Percentiles rank a stretch among this genome's conserved stretches.
Evolutionary conservation across 2,113 vertebrate species (phyloP).

Genomic region (Nasalis larvatus): DNA sequence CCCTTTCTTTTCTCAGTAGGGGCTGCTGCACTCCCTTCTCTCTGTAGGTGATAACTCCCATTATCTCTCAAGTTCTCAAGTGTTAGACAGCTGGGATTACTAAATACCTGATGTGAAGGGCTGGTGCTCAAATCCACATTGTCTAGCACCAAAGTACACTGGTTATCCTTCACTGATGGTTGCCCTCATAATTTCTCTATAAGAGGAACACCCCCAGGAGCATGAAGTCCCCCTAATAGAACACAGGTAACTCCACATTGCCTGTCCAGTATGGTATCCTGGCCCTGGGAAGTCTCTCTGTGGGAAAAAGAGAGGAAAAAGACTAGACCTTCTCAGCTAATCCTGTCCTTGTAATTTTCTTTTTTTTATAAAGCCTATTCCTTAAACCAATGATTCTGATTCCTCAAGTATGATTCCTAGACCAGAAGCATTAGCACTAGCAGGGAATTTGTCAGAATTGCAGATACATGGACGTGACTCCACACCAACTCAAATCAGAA

Average conservation of each 20-base stretch:
- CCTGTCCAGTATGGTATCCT: not conserved
- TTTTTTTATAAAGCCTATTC: not conserved
- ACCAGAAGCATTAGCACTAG: not conserved
- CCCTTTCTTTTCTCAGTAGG: not conserved
- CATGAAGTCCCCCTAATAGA: not conserved
- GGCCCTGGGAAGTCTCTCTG: not conserved
- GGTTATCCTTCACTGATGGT: not conserved
- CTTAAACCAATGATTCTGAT: not conserved
- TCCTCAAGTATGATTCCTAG: not conserved
- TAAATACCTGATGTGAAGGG: not conserved
- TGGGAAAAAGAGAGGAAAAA: not conserved
- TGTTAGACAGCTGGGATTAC: not conserved
- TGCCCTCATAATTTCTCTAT: not conserved
- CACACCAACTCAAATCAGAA: not conserved
- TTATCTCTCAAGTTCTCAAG: not conserved
- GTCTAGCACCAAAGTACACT: not conserved
- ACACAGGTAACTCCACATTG: not conserved
- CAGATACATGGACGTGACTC: not conserved
- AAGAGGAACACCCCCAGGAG: not conserved
- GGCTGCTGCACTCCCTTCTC: not conserved
- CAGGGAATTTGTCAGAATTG: not conserved
- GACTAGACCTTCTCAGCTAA: not conserved
- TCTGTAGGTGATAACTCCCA: not conserved
- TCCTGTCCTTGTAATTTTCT: not conserved
- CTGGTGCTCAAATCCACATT: not conserved